Base-by-base conservation (phyloP, 64 coral and sea anemone genomes). In the Orbicella faveolata region DNA sequence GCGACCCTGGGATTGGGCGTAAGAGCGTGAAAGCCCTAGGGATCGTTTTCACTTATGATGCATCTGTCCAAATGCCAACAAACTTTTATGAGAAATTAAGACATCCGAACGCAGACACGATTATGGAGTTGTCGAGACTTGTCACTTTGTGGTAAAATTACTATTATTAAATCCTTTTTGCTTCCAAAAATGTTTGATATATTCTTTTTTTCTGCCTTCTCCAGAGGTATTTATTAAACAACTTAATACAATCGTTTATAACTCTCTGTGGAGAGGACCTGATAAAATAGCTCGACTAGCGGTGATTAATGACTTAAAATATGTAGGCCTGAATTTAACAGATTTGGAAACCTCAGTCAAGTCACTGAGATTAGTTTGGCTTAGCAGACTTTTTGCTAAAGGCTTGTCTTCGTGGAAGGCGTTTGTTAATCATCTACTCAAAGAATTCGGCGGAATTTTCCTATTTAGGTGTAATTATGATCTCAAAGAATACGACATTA, bases 91-190 rank as follows among this genome's bases (percentile, higher is more conserved):
- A 63, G 1, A 83, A 83, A 83, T 63, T 83, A 64, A 83, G 14
- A 61, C 12, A 33, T 63, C 57, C 80, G 36, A 26, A 36, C 13
- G 63, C 80, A 63, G 35, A 83, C 19, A 30, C 55, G 63, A 19
- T 9, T 83, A 12, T 88, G 87, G 73, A n/a, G 33, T 37, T 75
- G 74, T 34, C 44, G 87, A 75, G 74, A 35, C 14, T 61, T 76
- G 16, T 88, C 74, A 17, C 51, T 88, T 18, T 76, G 18, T 36
- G 87, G 87, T 26, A 88, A 88, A 62, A 33, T 88, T 30, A 88
- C 74, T 3, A 48, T 88, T 17, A 84, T 30, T 30, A 30, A 30
- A 30, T 84, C 81, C 1, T 63, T 84, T 68, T 23, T 84, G 66
- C 62, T 84, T 84, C 81, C 63, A 20, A 84, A 84, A 68, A 36